Conservation (phyloP, 2,797 vertebrate species). For the Tauraco hartlaubi region DNA sequence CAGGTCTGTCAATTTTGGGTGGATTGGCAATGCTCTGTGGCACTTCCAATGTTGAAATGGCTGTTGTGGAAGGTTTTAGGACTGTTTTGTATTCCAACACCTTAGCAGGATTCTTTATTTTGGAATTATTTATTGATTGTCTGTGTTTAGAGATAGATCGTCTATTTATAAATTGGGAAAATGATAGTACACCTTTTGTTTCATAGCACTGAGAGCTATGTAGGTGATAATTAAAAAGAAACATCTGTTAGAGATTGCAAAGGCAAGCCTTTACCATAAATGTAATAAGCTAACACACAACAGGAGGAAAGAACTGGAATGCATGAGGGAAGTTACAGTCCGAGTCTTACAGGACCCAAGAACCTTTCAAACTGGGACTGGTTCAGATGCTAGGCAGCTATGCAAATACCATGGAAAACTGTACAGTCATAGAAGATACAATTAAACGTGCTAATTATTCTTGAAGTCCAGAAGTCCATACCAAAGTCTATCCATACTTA, state of each 20-base stretch:
- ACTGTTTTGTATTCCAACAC: background rate
- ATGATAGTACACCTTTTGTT: background rate
- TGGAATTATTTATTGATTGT: background rate
- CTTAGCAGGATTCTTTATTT: background rate
- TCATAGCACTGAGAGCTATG: background rate
- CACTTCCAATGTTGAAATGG: background rate
- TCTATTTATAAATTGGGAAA: background rate
- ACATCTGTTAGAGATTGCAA: background rate
- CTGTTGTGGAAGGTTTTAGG: background rate
- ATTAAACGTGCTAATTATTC: background rate
- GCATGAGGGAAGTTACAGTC: background rate
- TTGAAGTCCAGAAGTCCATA: background rate
- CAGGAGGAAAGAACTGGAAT: background rate
- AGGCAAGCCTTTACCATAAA: background rate
- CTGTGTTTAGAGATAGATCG: background rate
- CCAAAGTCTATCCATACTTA: background rate
- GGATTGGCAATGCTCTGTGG: background rate
- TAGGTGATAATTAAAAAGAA: background rate
- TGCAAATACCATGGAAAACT: background rate
- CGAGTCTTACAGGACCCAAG: background rate
- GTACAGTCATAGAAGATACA: background rate
- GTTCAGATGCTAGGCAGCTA: background rate
- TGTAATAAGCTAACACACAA: background rate
- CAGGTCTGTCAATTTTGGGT: background rate
- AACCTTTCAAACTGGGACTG: background rate